Conservation (phyloP, 2,888 invertebrate species). For the Baronia brevicornis region DNA sequence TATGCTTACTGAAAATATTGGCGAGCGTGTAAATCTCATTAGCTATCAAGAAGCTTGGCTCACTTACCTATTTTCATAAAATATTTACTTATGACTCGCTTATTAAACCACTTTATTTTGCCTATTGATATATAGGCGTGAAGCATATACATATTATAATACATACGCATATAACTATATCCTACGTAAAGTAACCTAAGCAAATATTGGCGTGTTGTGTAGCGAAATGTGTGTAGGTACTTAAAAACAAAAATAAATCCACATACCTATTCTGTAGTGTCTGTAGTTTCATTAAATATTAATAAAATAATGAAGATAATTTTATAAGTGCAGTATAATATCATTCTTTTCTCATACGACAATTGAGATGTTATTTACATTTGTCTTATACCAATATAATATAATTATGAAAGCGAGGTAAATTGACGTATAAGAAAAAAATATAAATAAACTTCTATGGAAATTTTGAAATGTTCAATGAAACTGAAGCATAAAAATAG, state of each 20-base stretch:
- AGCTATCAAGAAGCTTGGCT: slow-evolving; percentile 16
- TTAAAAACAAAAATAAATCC: no score
- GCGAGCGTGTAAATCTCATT: slow-evolving; percentile 11
- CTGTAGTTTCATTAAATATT: slow-evolving; percentile 7
- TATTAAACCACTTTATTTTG: not conserved
- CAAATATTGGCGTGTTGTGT: slow-evolving; percentile 36
- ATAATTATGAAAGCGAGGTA: no score
- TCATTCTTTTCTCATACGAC: slow-evolving; percentile 11
- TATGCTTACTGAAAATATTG: slow-evolving; percentile 7
- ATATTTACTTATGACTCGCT: slow-evolving; percentile 1
- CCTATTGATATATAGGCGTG: slow-evolving; percentile 4
- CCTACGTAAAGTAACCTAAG: slow-evolving; percentile 26
- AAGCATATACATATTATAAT: no score
- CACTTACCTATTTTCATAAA: slow-evolving; percentile 5
- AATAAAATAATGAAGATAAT: not conserved
- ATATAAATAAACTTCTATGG: slow-evolving; percentile 17
- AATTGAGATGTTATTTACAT: no score
- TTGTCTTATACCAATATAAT: no score
- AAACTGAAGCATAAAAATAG: slow-evolving; percentile 21
- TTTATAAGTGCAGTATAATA: slow-evolving; percentile 5
- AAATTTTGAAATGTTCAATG: slow-evolving; percentile 16
- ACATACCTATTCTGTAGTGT: slow-evolving; percentile 7
- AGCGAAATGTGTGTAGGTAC: slow-evolving; percentile 10
- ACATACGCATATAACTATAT: no score
- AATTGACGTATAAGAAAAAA: no score